Evolutionary conservation across 2,888 invertebrate genomes (phyloP).

Genomic region (Melieria omissa): DNA sequence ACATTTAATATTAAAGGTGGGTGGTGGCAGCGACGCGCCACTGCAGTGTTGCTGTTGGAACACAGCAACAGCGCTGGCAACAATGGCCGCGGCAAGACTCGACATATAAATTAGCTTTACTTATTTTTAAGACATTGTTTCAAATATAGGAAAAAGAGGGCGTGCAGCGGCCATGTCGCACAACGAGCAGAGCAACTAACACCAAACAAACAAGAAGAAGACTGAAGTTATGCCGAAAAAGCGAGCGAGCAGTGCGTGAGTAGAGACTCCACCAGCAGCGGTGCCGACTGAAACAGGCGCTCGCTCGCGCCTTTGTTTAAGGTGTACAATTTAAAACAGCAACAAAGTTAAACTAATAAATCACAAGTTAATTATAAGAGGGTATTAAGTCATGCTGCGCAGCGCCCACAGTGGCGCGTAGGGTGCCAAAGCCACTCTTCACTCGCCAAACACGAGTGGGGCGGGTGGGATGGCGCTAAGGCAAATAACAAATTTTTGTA

Average conservation of each 20-base stretch:
- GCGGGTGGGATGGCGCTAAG: background rate
- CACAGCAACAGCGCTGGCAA: slow-evolving; percentile 1
- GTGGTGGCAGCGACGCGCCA: slow-evolving; percentile 31
- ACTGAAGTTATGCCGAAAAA: slow-evolving; percentile 51
- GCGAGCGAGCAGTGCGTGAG: slow-evolving; percentile 23
- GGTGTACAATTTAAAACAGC: slow-evolving; percentile 34
- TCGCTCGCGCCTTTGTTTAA: slow-evolving; percentile 43
- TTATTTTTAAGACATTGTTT: slow-evolving; percentile 60
- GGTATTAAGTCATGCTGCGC: slow-evolving; percentile 57
- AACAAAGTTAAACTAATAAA: slow-evolving; percentile 61
- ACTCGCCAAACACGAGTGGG: background rate
- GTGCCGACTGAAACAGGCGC: slow-evolving; percentile 23
- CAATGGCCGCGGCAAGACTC: slow-evolving; percentile 24
- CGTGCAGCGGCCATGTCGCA: slow-evolving; percentile 38
- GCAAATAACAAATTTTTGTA: slow-evolving; percentile 50
- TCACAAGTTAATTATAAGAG: slow-evolving; percentile 63
- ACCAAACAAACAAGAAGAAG: background rate
- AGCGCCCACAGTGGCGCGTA: slow-evolving; percentile 1
- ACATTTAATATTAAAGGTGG: slow-evolving; percentile 61
- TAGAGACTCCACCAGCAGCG: slow-evolving; percentile 16
- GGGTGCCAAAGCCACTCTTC: background rate
- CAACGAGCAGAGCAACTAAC: slow-evolving; percentile 35
- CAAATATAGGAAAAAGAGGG: slow-evolving; percentile 38
- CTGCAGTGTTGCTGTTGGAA: slow-evolving; percentile 15
- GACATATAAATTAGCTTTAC: slow-evolving; percentile 63